phyloP scores from a whole-genome alignment of 2,797 vertebrate species.

The Octomys mimax region DNA sequence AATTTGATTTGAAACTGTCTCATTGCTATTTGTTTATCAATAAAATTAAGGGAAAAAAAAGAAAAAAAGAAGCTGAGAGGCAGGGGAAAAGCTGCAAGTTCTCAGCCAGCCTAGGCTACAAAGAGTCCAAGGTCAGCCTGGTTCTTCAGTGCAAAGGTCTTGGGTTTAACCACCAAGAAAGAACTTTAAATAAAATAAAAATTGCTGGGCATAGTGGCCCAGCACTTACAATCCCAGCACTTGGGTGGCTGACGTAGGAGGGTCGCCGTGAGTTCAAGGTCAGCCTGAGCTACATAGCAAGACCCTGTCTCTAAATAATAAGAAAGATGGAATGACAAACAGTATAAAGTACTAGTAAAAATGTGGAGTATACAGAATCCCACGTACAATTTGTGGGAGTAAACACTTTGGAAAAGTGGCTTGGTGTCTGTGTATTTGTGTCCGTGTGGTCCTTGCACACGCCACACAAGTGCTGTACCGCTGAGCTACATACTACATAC shows the following conservation, averaged over 20 bases:
- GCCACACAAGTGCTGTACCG: neutral
- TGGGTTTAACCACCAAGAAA: neutral
- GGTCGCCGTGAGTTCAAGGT: neutral
- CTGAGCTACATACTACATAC: neutral
- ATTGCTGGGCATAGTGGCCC: neutral
- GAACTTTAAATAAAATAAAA: neutral
- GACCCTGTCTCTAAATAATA: neutral
- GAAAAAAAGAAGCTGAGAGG: neutral
- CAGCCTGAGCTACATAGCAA: neutral
- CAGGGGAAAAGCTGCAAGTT: neutral
- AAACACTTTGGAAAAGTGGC: neutral
- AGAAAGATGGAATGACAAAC: neutral
- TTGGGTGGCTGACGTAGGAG: neutral
- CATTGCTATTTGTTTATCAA: too few relatives aligned
- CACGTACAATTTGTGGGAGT: neutral
- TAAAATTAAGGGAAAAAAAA: too few relatives aligned
- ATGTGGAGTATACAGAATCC: neutral
- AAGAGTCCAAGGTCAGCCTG: too few relatives aligned
- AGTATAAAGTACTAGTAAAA: neutral
- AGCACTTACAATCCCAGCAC: neutral
- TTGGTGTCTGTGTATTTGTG: neutral
- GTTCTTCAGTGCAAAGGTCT: neutral
- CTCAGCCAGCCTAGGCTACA: too few relatives aligned
- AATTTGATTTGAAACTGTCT: too few relatives aligned
- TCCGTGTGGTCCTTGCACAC: too few relatives aligned